These are phyloP conservation scores for Brachyptera risi DNA, from an alignment of 2,888 invertebrate species.

Conservation along the genomic window DNA sequence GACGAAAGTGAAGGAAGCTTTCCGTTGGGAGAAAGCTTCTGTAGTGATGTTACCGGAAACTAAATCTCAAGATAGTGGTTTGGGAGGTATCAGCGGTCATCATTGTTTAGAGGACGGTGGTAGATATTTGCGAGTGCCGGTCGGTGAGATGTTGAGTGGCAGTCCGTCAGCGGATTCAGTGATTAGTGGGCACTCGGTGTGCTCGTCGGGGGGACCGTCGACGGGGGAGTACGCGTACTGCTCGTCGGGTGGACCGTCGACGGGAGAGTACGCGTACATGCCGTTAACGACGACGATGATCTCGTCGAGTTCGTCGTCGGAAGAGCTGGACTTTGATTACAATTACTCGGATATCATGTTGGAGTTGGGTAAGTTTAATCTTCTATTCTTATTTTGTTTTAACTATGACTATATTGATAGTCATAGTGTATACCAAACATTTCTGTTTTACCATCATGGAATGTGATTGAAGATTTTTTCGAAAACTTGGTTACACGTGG, in stretches of 20 bases:
- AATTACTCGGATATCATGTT: conserved; percentile 26
- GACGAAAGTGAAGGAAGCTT: conserved; percentile 86
- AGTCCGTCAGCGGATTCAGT: conserved; percentile 54
- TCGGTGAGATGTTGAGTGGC: conserved; percentile 34
- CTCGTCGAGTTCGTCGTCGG: conserved; percentile 72
- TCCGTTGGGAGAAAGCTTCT: conserved; percentile 75
- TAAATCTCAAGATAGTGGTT: conserved; percentile 46
- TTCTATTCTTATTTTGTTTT: too few relatives aligned
- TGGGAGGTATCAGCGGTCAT: conserved; percentile 41
- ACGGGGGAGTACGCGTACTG: conserved; percentile 52
- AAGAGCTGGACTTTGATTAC: conserved; percentile 54
- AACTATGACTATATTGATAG: too few relatives aligned
- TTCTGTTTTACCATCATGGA: too few relatives aligned
- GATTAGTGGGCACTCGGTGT: conserved; percentile 45
- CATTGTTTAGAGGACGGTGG: conserved; percentile 36
- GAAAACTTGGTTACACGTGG: too few relatives aligned
- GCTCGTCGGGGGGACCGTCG: conserved; percentile 35
- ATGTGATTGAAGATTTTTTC: too few relatives aligned
- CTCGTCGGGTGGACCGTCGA: conserved; percentile 33
- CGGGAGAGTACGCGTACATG: conserved; percentile 53
- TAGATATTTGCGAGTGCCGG: conserved; percentile 40
- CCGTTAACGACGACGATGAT: conserved; percentile 60
- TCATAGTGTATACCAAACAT: too few relatives aligned
- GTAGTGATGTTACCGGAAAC: conserved; percentile 39
- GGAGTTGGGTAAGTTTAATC: conserved; percentile 24